These are phyloP conservation scores for Malacoraja senta DNA, from an alignment of 2,797 vertebrate genomes.

Conservation along the genomic window DNA sequence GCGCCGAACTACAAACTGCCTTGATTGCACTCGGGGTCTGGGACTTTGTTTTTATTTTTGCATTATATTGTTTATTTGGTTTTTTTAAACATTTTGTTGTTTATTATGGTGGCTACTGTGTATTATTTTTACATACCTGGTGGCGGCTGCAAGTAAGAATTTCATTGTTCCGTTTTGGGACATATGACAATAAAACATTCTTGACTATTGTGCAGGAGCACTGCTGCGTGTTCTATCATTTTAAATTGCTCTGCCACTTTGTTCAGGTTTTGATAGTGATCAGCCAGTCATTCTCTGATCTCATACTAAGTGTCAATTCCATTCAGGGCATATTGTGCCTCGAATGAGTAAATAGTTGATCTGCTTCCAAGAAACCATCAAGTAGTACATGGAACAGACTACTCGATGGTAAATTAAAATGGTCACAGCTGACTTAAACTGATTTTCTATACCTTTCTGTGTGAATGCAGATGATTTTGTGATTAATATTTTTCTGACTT, in stretches of 20 bases:
- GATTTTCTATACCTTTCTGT: not conserved
- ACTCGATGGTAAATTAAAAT: not conserved
- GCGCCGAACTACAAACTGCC: no score
- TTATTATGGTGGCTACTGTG: no score
- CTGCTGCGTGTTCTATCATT: no score
- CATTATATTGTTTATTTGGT: no score
- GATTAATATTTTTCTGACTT: not conserved
- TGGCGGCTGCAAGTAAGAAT: no score
- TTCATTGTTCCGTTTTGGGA: no score
- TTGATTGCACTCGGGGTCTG: no score
- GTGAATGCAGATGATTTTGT: not conserved
- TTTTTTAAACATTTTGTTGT: no score
- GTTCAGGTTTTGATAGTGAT: not conserved
- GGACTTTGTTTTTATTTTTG: no score
- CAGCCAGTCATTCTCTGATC: slow-evolving; percentile 18
- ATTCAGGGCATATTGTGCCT: slow-evolving; percentile 1
- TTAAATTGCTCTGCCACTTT: not conserved
- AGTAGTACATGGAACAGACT: not conserved
- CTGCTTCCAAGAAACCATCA: not conserved
- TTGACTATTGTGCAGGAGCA: not conserved
- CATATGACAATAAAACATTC: no score
- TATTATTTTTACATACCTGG: no score
- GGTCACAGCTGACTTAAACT: not conserved
- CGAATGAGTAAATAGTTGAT: not conserved
- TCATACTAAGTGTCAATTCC: not conserved